A percentile compares a stretch with the other conserved stretches of the same genome.
Conservation (phyloP, 1,140 invertebrate species). For the Neodiprion pinetum region DNA sequence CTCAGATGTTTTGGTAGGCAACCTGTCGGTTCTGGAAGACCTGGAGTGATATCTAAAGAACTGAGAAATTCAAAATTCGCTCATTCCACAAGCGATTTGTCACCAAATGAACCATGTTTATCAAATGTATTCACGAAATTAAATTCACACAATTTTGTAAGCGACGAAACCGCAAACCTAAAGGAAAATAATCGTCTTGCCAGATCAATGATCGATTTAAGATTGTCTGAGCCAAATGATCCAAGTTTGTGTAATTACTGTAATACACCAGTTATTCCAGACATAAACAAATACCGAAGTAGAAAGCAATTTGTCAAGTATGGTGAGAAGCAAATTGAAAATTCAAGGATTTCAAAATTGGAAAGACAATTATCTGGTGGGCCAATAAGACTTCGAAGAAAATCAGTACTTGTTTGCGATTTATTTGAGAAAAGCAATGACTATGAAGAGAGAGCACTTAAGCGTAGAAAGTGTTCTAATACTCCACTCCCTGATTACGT, state of each 20-base stretch:
- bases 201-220: slow-evolving; percentile 2
- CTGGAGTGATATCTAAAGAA: background rate
- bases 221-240: background rate
- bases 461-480: slow-evolving; percentile 8
- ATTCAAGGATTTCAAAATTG: background rate
- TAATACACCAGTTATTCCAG: no score
- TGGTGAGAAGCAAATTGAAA: background rate
- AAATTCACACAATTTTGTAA: background rate
- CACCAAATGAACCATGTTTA: background rate
- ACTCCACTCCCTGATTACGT: slow-evolving; percentile 1
- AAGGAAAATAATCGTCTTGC: background rate
- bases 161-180: background rate
- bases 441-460: background rate
- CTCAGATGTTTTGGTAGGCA: slow-evolving; percentile 2
- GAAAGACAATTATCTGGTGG: background rate
- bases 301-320: background rate
- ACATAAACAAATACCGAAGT: background rate
- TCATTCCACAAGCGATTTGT: background rate
- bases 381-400: background rate
- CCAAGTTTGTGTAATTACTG: no score
- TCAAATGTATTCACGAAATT: background rate
- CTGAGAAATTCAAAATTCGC: background rate
- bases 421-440: background rate
- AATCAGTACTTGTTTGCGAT: background rate
- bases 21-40: background rate